These are phyloP conservation scores for Probaryconus sp. DNA, from an alignment of 1,140 invertebrate species.

Conservation along the genomic window DNA sequence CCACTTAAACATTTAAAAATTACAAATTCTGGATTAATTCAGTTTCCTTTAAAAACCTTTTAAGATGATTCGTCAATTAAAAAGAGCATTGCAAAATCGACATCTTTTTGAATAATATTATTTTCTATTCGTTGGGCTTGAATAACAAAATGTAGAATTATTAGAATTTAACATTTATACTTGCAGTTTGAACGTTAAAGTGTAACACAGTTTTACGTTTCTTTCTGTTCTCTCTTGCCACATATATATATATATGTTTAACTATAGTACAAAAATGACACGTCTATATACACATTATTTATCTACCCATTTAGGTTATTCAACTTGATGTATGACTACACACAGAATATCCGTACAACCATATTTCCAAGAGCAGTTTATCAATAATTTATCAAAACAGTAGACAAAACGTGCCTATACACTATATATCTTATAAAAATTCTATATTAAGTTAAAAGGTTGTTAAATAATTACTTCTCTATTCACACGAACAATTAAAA, in stretches of 20 bases:
- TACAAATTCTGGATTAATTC: too few relatives aligned
- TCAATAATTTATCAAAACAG: constrained; percentile 32
- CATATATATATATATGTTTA: too few relatives aligned
- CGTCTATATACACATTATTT: constrained; percentile 26
- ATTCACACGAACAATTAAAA: too few relatives aligned
- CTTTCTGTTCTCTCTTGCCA: not conserved
- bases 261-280: constrained; percentile 12
- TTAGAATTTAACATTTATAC: too few relatives aligned
- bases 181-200: constrained; percentile 3
- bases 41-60: too few relatives aligned
- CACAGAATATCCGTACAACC: not conserved
- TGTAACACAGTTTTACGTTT: not conserved
- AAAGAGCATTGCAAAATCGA: too few relatives aligned
- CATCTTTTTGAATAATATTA: too few relatives aligned
- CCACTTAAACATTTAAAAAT: too few relatives aligned
- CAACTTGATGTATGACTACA: constrained; percentile 13
- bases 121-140: too few relatives aligned
- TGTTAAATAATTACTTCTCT: not conserved
- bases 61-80: too few relatives aligned
- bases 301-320: constrained; percentile 27
- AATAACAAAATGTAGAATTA: too few relatives aligned
- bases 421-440: constrained; percentile 7
- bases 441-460: not conserved
- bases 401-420: constrained; percentile 18
- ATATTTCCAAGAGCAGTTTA: constrained; percentile 4